A percentile compares a stretch with the other conserved stretches of the same genome.
These are phyloP conservation scores for Leiothrix lutea DNA, from an alignment of 2,113 vertebrate species.

Conservation along the genomic window DNA sequence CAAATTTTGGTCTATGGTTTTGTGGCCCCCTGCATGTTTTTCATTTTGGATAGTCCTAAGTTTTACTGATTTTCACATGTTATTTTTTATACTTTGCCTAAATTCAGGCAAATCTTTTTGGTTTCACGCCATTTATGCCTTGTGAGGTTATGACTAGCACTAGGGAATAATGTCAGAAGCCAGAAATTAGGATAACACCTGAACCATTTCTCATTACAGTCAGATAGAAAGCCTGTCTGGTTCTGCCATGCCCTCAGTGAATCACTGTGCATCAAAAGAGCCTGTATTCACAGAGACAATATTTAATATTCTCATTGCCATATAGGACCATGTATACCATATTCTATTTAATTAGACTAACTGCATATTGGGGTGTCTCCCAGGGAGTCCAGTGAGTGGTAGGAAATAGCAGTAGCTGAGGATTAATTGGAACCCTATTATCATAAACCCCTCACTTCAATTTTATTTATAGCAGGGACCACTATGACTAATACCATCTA, in stretches of 20 bases:
- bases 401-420: background rate
- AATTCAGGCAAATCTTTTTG: background rate
- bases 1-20: background rate
- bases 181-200: background rate
- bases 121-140: background rate
- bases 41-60: background rate
- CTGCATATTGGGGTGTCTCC: background rate
- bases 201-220: background rate
- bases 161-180: background rate
- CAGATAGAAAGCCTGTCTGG: background rate
- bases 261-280: background rate
- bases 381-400: background rate
- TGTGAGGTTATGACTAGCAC: background rate
- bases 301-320: background rate
- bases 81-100: background rate
- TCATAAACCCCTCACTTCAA: background rate
- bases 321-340: background rate
- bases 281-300: background rate
- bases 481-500: conserved; percentile 11
- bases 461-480: conserved; percentile 12
- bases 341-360: background rate
- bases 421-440: background rate
- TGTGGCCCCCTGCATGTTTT: rapidly evolving
- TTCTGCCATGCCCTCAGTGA: background rate
- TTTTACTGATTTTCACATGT: background rate